Evolutionary conservation across 2,888 invertebrate genomes (phyloP), one percentile per base, ranked within the genome.

Genomic region (Phyto melanocephala): DNA sequence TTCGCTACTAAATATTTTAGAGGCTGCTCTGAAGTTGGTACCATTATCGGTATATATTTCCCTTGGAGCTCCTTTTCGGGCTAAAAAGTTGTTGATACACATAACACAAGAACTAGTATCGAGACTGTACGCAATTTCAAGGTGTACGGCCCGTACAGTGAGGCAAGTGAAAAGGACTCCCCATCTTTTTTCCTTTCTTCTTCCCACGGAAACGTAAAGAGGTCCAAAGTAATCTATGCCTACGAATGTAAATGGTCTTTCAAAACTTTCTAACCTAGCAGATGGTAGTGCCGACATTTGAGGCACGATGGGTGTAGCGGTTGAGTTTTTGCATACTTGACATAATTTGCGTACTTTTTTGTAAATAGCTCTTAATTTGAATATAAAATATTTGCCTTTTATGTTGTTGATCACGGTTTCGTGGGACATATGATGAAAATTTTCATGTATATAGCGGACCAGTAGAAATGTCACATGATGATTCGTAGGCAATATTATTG

Each of bases 101-200:
- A 84, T 63, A 1, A 74, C 22, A 22, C 84, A 84, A 1, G 83
- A 77, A 52, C 81, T 78, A 1, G 85, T 75, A 7, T 82, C 83
- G 47, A 71, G 28, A 52, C 58, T 35, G 22, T 68, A 15, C n/a
- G 84, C 83, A 40, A 85, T 15, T 63, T 85, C 70, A 0, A 84
- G 45, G 20, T 86, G 86, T 0, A 84, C 63, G 2, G 84, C 85
- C 3, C 80, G 83, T 10, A 79, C 75, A n/a, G 84, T 86, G 3
- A 84, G 65, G 33, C 84, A 85, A 0, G 86, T 86, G 11, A 86
- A 82, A 17, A 85, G 47, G 7, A 84, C 83, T 1, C 85, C 83
- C 85, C 82, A 85, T 33, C 78, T 58, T 11, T 85, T 86, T 35
- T 84, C 81, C 1, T 47, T 50, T n/a, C 75, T 78, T 50, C 83